Percentiles rank a stretch among this genome's conserved stretches.
Conservation (phyloP, 2,113 vertebrate species). For the Terrapene triunguis region DNA sequence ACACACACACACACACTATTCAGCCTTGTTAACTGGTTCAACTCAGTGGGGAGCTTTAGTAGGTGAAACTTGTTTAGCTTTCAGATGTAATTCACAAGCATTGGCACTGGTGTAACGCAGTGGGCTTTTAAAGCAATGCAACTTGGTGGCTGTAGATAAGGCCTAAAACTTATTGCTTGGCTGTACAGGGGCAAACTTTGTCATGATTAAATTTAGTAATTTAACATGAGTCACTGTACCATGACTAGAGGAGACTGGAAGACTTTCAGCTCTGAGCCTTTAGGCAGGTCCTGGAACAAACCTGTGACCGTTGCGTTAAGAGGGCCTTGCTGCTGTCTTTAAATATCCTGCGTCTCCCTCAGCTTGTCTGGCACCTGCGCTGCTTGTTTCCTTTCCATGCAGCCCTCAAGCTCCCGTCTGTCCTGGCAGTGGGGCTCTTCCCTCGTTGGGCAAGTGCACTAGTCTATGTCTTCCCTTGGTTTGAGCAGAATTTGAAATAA, state of each 20-base stretch:
- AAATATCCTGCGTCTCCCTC: neutral
- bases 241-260: neutral
- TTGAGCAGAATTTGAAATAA: neutral
- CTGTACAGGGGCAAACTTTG: neutral
- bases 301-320: neutral
- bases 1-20: accelerated
- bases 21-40: neutral
- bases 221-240: neutral
- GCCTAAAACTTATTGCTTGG: neutral
- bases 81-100: neutral
- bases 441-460: neutral
- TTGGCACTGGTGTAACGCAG: neutral
- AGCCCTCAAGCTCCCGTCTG: neutral
- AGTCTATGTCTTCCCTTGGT: neutral
- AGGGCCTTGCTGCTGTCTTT: neutral
- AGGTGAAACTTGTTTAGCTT: neutral
- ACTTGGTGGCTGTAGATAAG: neutral
- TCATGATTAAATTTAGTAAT: neutral
- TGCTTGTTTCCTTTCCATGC: neutral
- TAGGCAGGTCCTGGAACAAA: neutral
- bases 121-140: neutral
- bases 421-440: neutral
- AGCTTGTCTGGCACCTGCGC: neutral
- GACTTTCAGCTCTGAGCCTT: neutral
- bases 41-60: neutral